These are phyloP conservation scores for Strix uralensis DNA, from an alignment of 2,113 vertebrate genomes.

Conservation along the genomic window DNA sequence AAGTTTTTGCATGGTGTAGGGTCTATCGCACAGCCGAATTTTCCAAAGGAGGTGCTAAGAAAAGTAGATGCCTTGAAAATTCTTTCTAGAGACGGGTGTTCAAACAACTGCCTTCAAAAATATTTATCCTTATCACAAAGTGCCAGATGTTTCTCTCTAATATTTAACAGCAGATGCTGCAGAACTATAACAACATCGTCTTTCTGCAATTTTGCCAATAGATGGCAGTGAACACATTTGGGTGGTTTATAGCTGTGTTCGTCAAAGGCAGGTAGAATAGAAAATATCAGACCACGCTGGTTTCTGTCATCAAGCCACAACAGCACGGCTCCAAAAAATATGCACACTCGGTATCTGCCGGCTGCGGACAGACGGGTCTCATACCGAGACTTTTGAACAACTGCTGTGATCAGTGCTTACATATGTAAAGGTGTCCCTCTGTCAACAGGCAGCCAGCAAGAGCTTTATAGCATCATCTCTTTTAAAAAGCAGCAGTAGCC, in stretches of 20 bases:
- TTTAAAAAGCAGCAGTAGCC: neutral
- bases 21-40: neutral
- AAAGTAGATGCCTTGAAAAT: neutral
- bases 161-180: neutral
- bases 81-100: neutral
- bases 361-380: neutral
- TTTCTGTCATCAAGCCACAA: neutral
- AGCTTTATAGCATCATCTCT: neutral
- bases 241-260: neutral
- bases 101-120: neutral
- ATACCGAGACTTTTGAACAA: neutral
- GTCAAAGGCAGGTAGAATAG: neutral
- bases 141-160: neutral
- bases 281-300: neutral
- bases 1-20: accelerated
- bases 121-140: neutral
- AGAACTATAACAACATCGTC: accelerated
- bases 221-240: slow-evolving; percentile 36
- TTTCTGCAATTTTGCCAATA: neutral
- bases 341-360: accelerated
- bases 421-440: neutral
- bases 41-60: neutral
- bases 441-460: neutral
- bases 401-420: neutral
- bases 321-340: neutral